Evolutionary conservation across 2,888 invertebrate species (phyloP), one percentile per base, ranked within the genome.

Genomic region (Drosophila paranaensis): DNA sequence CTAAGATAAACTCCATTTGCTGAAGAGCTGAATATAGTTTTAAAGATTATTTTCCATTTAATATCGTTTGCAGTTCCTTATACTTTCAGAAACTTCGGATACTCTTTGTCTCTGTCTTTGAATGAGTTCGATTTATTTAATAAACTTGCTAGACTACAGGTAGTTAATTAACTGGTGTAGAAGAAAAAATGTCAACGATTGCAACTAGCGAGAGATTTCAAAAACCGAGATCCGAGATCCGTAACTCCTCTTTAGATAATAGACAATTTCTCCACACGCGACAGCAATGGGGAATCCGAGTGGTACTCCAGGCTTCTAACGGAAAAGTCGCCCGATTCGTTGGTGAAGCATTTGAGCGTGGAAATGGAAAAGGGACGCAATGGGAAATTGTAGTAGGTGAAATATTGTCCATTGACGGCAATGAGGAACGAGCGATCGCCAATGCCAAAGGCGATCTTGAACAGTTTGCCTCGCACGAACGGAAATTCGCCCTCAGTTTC

Each of bases 401-500:
- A 93, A 55, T 92, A 92, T 79, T 90, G 92, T 0, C 93, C 92
- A 82, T 93, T 93, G 25, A 93, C 91, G 13, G 92, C 93, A 37
- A 93, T 90, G 3, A 92, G 79, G 48, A 93, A 91, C 11, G 93
- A 90, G 27, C 91, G 91, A 74, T 93, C 92, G 9, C 93, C 92
- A 40, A 92, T 82, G 9, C 92, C 92, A 42, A 93, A 93, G 3
- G 92, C 92, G 39, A 93, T 92, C 76, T 91, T 92, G 39, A 93
- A 93, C 6, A 91, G 79, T 56, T 92, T 92, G 16, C 93, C 93
- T 3, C 93, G 91, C 39, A 89, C 88, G 58, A 93, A 93, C 3
- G 93, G 93, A 71, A 93, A 93, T 69, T 93, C 92, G 0, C 92
- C 92, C 61, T 91, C 92, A 25, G 91, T 92, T 76, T 93, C 92